phyloP scores from a whole-genome alignment of 2,888 invertebrate species.

The Parascotia fuliginaria region DNA sequence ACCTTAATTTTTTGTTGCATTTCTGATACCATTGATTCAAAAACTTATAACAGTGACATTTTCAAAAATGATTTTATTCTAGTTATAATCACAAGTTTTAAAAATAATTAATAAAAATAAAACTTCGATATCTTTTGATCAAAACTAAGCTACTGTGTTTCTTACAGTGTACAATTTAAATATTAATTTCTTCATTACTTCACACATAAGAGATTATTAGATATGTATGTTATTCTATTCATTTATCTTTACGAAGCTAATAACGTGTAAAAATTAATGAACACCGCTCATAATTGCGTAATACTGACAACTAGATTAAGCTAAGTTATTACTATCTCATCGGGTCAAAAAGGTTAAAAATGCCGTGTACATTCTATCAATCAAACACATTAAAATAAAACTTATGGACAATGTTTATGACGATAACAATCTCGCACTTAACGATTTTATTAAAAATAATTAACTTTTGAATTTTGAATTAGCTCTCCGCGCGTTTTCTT shows the following conservation, averaged over 20 bases:
- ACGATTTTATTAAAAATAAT: slow-evolving; percentile 1
- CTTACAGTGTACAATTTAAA: too few species aligned
- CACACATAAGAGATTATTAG: not conserved
- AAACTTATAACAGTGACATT: too few species aligned
- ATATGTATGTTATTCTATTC: not conserved
- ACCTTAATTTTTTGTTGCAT: too few species aligned
- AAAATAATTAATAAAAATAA: too few species aligned
- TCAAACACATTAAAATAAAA: not conserved
- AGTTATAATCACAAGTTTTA: too few species aligned
- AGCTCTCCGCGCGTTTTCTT: not conserved
- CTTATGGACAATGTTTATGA: not conserved
- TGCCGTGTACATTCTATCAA: not conserved
- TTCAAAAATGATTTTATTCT: too few species aligned
- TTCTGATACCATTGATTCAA: too few species aligned
- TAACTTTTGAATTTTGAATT: not conserved
- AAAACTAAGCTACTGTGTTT: too few species aligned
- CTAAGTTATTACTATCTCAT: not conserved
- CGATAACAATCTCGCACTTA: not conserved
- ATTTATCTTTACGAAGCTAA: not conserved
- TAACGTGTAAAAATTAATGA: not conserved
- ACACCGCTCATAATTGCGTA: slow-evolving; percentile 1
- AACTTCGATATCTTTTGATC: too few species aligned
- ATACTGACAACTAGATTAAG: slow-evolving; percentile 3
- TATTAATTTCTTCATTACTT: too few species aligned
- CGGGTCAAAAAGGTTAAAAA: not conserved